phyloP scores from a whole-genome alignment of 2,888 invertebrate genomes.

The Calameuta idolon region DNA sequence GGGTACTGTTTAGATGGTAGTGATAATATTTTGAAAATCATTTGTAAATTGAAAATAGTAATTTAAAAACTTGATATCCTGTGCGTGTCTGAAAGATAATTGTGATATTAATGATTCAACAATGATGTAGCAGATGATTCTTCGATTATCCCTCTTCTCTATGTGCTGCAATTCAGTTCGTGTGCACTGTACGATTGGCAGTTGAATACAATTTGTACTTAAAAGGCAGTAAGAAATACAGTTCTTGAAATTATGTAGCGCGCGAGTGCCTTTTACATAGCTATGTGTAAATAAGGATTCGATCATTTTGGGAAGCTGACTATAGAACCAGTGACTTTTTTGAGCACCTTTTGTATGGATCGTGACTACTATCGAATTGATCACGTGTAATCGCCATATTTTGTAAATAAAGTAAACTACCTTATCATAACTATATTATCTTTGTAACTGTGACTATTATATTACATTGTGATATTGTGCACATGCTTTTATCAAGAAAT shows the following conservation, averaged over 20 bases:
- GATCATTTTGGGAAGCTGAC: slow-evolving; percentile 24
- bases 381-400: slow-evolving; percentile 43
- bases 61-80: slow-evolving; percentile 20
- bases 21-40: slow-evolving; percentile 20
- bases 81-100: slow-evolving; percentile 1
- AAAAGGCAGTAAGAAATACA: slow-evolving; percentile 40
- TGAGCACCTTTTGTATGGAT: slow-evolving; percentile 47
- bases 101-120: slow-evolving; percentile 1
- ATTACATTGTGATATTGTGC: background rate
- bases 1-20: background rate
- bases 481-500: background rate
- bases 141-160: background rate
- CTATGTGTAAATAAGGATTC: slow-evolving; percentile 40
- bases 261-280: slow-evolving; percentile 34
- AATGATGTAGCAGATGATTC: background rate
- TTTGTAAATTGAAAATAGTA: slow-evolving; percentile 20
- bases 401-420: slow-evolving; percentile 50
- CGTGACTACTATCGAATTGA: slow-evolving; percentile 35
- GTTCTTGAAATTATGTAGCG: slow-evolving; percentile 28
- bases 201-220: slow-evolving; percentile 44
- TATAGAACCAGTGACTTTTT: slow-evolving; percentile 26
- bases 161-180: background rate
- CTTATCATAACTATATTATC: background rate
- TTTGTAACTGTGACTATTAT: background rate
- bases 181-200: background rate